Percentiles rank a stretch among this genome's conserved stretches.
phyloP scores from a whole-genome alignment of 2,797 vertebrate genomes.

The Danio kyathit region DNA sequence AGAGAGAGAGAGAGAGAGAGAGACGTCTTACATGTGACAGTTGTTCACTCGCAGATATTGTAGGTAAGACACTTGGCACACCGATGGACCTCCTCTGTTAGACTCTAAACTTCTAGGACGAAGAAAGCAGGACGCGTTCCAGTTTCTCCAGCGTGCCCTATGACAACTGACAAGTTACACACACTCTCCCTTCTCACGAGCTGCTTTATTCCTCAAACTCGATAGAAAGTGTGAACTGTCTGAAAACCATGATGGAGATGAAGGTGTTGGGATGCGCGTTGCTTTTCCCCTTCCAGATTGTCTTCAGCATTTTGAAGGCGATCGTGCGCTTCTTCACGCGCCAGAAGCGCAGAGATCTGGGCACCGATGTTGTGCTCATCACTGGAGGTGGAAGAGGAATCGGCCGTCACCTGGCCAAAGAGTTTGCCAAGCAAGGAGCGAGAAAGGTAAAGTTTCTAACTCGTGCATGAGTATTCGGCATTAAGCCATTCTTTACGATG shows the following conservation, averaged over 20 bases:
- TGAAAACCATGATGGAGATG: conserved; percentile 75
- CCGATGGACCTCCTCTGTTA: conserved; percentile 32
- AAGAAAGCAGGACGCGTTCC: conserved; percentile 9
- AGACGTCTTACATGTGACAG: conserved; percentile 34
- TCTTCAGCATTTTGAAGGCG: conserved; percentile 78
- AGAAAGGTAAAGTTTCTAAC: conserved; percentile 77
- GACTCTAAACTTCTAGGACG: conserved; percentile 33
- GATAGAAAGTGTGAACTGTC: neutral
- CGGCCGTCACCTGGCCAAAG: conserved; percentile 84
- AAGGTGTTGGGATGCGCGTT: conserved; percentile 78
- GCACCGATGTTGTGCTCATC: conserved; percentile 83
- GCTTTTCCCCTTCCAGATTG: conserved; percentile 80
- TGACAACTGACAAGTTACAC: conserved; percentile 48
- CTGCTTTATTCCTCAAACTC: neutral
- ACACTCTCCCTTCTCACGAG: neutral
- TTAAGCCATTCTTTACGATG: neutral
- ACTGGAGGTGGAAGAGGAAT: conserved; percentile 89
- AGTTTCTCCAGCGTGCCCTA: conserved; percentile 8
- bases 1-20: conserved; percentile 29
- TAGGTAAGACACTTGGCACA: conserved; percentile 41
- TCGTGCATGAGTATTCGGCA: neutral
- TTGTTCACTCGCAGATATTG: conserved; percentile 1
- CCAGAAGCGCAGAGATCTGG: conserved; percentile 77
- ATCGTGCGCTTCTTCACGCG: conserved; percentile 76
- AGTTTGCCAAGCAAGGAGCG: conserved; percentile 84